Percentiles rank a stretch among this genome's conserved stretches.
Conservation (phyloP, 2,113 vertebrate genomes). For the Ammodytes marinus region DNA sequence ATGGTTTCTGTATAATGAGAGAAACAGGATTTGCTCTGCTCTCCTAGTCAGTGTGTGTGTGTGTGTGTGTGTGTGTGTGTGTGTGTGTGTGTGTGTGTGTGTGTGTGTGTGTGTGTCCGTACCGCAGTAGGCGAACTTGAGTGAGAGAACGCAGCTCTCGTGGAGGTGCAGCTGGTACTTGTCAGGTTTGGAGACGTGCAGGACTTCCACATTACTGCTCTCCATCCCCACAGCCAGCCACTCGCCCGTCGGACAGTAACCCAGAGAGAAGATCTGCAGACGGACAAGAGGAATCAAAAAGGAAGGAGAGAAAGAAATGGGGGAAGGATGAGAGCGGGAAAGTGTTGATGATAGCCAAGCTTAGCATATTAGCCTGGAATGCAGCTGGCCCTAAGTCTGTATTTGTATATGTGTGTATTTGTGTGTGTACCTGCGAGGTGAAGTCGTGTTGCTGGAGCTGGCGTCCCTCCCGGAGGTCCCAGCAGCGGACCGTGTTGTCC, state of each 20-base stretch:
- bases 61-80: background rate
- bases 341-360: background rate
- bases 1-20: constrained; percentile 48
- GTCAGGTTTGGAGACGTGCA: constrained; percentile 89
- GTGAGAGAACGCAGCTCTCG: constrained; percentile 92
- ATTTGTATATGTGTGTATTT: background rate
- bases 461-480: constrained; percentile 85
- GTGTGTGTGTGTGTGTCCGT: constrained; percentile 7
- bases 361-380: background rate
- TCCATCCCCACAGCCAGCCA: constrained; percentile 91
- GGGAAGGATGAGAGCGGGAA: background rate
- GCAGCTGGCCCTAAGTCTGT: no score
- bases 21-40: constrained; percentile 53
- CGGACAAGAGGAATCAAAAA: background rate
- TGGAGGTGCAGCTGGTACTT: constrained; percentile 93
- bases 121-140: constrained; percentile 94
- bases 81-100: background rate
- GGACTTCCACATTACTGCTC: constrained; percentile 89
- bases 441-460: constrained; percentile 87
- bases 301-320: background rate
- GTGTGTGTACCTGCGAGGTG: constrained; percentile 82
- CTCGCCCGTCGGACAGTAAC: constrained; percentile 90
- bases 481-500: constrained; percentile 87
- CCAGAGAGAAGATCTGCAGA: constrained; percentile 89
- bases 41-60: background rate